A percentile compares a stretch with the other conserved stretches of the same genome.
Evolutionary conservation across 2,888 invertebrate genomes (phyloP).

Genomic region (Ariolimax columbianus): DNA sequence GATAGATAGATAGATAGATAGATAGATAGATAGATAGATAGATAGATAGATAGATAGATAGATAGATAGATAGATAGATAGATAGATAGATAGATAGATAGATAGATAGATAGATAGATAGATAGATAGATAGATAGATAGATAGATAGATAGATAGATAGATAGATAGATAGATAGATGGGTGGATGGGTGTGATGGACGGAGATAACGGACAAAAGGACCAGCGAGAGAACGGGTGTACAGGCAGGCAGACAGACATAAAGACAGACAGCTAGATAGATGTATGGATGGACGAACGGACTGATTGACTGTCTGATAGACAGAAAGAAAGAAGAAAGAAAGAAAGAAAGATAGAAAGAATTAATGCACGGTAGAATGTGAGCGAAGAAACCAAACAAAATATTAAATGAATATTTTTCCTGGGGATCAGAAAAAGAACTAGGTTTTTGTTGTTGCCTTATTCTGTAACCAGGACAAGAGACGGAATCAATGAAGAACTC

Average conservation of each 20-base stretch:
- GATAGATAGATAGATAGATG: slow-evolving; percentile 4
- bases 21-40: slow-evolving; percentile 9
- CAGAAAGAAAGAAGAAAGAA: too few relatives aligned
- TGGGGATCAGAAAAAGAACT: background rate
- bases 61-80: slow-evolving; percentile 9
- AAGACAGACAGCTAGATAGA: background rate
- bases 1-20: slow-evolving; percentile 12
- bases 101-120: slow-evolving; percentile 23
- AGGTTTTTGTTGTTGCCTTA: background rate
- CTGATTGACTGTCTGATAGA: background rate
- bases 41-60: slow-evolving; percentile 6
- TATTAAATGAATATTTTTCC: too few relatives aligned
- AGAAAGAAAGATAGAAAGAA: too few relatives aligned
- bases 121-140: slow-evolving; percentile 17
- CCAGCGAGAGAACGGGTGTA: too few relatives aligned
- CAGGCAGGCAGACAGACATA: slow-evolving; percentile 5
- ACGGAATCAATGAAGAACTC: slow-evolving; percentile 67
- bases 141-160: slow-evolving; percentile 27
- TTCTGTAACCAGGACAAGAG: slow-evolving; percentile 63
- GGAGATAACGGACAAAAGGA: background rate
- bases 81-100: slow-evolving; percentile 13
- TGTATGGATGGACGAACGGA: background rate
- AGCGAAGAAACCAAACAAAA: too few relatives aligned
- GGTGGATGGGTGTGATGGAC: background rate
- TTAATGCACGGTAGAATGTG: too few relatives aligned